Evolutionary conservation across 2,888 invertebrate genomes (phyloP).

Genomic region (Mamestra brassicae): DNA sequence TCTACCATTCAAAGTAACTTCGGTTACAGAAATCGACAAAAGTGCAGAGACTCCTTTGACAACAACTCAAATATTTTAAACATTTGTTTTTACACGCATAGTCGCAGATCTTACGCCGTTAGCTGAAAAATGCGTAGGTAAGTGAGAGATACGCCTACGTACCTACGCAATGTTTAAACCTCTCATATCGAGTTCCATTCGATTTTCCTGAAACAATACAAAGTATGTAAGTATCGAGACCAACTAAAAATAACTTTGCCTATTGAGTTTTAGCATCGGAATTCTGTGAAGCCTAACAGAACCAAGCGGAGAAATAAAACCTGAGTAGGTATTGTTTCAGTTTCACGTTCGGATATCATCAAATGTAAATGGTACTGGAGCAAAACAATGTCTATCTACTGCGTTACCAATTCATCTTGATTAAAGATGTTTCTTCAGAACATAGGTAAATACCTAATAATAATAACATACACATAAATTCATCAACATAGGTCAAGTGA

Average conservation of each 20-base stretch:
- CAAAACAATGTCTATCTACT: background rate
- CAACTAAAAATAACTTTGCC: background rate
- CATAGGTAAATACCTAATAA: background rate
- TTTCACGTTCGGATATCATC: conserved; percentile 4
- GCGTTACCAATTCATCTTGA: background rate
- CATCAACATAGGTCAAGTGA: background rate
- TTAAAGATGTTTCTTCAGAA: background rate
- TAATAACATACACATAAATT: no score
- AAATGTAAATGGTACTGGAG: background rate
- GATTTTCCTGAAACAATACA: background rate
- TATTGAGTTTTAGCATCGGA: conserved; percentile 11
- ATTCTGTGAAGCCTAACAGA: conserved; percentile 5
- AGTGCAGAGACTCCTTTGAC: no score
- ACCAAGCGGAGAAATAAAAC: conserved; percentile 11
- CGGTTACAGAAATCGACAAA: background rate
- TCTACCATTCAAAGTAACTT: background rate
- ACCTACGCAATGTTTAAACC: background rate
- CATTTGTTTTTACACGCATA: background rate
- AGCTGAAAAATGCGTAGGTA: background rate
- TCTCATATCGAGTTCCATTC: background rate
- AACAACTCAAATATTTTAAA: no score
- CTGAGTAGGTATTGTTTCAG: conserved; percentile 10
- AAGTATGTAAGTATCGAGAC: background rate
- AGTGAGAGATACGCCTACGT: background rate
- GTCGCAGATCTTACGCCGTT: background rate